A percentile compares a stretch with the other conserved stretches of the same genome.
phyloP scores from a whole-genome alignment of 2,888 invertebrate genomes.

The Cryptocephalus moraei region DNA sequence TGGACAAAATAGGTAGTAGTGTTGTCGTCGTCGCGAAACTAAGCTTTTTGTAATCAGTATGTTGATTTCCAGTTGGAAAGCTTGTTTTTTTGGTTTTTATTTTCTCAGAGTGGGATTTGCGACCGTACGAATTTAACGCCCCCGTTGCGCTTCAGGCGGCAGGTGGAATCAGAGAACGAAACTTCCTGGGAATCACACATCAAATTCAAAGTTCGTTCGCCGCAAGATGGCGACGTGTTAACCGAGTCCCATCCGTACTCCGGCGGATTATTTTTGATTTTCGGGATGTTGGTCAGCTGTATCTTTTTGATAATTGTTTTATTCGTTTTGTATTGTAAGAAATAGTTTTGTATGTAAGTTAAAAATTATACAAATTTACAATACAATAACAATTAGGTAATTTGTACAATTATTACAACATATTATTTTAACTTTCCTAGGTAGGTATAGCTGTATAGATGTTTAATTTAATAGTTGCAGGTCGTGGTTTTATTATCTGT shows the following conservation, averaged over 20 bases:
- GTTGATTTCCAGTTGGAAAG: too few relatives aligned
- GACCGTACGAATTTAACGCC: slow-evolving; percentile 4
- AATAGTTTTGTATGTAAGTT: background rate
- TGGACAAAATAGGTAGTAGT: too few relatives aligned
- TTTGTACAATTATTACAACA: too few relatives aligned
- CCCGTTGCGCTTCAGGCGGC: slow-evolving; percentile 5
- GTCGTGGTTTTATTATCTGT: too few relatives aligned
- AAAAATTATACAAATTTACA: too few relatives aligned
- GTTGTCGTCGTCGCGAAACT: too few relatives aligned
- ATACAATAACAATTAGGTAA: too few relatives aligned
- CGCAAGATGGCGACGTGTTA: background rate
- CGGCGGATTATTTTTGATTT: slow-evolving; percentile 1
- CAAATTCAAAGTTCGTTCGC: slow-evolving; percentile 6
- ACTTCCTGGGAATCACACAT: slow-evolving; percentile 7
- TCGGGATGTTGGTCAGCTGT: slow-evolving; percentile 1
- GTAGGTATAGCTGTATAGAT: too few relatives aligned
- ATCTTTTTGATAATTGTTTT: background rate
- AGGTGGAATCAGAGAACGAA: slow-evolving; percentile 2
- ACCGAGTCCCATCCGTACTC: background rate
- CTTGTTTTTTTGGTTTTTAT: too few relatives aligned
- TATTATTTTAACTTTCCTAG: too few relatives aligned
- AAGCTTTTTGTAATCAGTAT: too few relatives aligned
- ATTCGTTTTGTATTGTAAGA: background rate
- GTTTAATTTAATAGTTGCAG: too few relatives aligned
- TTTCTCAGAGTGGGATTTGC: slow-evolving; percentile 9